Conservation (phyloP, 2,113 vertebrate species). For the Dipodomys merriami region DNA sequence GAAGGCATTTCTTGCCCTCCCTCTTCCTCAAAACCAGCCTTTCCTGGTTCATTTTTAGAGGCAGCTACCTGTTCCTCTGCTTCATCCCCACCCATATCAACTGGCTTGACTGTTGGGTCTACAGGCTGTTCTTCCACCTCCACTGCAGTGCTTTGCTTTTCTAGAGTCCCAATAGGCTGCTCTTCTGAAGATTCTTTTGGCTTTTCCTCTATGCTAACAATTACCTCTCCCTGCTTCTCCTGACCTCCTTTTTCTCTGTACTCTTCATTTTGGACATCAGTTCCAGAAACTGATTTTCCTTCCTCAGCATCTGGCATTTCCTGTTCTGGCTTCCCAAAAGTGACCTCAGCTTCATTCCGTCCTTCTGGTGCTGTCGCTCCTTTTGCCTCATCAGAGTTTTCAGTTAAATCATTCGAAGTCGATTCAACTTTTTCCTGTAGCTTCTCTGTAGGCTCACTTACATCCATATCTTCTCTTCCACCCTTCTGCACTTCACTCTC, state of each 20-base stretch:
- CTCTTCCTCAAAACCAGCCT: constrained; percentile 68
- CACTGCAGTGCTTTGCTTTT: constrained; percentile 58
- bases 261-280: constrained; percentile 57
- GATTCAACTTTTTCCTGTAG: constrained; percentile 55
- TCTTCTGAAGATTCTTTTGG: constrained; percentile 60
- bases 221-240: constrained; percentile 74
- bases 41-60: constrained; percentile 70
- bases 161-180: background rate
- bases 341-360: constrained; percentile 52
- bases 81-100: constrained; percentile 72
- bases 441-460: constrained; percentile 72
- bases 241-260: constrained; percentile 49
- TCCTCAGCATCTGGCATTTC: constrained; percentile 51
- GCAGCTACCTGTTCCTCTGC: constrained; percentile 74
- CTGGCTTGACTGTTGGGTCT: constrained; percentile 53
- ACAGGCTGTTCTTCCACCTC: constrained; percentile 63
- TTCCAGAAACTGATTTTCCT: constrained; percentile 63
- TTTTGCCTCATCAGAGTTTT: constrained; percentile 62
- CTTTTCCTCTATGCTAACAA: constrained; percentile 79
- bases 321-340: constrained; percentile 62
- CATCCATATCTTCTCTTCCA: constrained; percentile 79
- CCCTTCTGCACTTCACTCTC: constrained; percentile 69
- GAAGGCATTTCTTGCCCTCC: constrained; percentile 55
- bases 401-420: constrained; percentile 59
- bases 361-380: constrained; percentile 62